Conservation (phyloP, 2,113 vertebrate genomes). For the Chloebia gouldiae region DNA sequence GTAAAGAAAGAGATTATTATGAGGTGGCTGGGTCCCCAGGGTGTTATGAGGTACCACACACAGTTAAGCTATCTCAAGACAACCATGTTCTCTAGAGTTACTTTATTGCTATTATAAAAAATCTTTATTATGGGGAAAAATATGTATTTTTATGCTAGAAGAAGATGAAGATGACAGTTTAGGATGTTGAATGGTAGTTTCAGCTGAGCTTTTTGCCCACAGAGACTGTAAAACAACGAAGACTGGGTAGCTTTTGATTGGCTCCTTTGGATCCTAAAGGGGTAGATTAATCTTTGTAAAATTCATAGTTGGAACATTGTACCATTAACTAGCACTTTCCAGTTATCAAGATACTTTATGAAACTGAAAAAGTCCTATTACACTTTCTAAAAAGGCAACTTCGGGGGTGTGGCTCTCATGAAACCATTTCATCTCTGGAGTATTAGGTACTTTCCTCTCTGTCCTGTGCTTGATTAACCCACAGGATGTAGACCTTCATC, state of each 20-base stretch:
- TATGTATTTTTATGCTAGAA: constrained; percentile 83
- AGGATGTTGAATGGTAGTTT: constrained; percentile 77
- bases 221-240: constrained; percentile 80
- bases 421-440: constrained; percentile 59
- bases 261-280: constrained; percentile 75
- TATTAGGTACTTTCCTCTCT: constrained; percentile 14
- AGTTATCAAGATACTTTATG: constrained; percentile 82
- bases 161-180: constrained; percentile 81
- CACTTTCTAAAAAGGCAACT: constrained; percentile 76
- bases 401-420: constrained; percentile 71
- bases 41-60: constrained; percentile 76
- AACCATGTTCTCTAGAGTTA: constrained; percentile 81
- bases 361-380: constrained; percentile 79
- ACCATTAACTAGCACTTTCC: constrained; percentile 79
- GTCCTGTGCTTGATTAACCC: background rate
- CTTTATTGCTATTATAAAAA: constrained; percentile 86
- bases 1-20: constrained; percentile 76
- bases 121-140: constrained; percentile 83
- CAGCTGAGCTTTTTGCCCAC: constrained; percentile 72
- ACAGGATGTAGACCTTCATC: background rate
- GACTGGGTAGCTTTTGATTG: constrained; percentile 68
- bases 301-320: constrained; percentile 80
- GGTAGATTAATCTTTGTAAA: constrained; percentile 82
- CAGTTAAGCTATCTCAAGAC: constrained; percentile 83
- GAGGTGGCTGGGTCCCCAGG: constrained; percentile 71